Evolutionary conservation across 2,113 vertebrate species (phyloP).

Genomic region (Asarcornis scutulata): DNA sequence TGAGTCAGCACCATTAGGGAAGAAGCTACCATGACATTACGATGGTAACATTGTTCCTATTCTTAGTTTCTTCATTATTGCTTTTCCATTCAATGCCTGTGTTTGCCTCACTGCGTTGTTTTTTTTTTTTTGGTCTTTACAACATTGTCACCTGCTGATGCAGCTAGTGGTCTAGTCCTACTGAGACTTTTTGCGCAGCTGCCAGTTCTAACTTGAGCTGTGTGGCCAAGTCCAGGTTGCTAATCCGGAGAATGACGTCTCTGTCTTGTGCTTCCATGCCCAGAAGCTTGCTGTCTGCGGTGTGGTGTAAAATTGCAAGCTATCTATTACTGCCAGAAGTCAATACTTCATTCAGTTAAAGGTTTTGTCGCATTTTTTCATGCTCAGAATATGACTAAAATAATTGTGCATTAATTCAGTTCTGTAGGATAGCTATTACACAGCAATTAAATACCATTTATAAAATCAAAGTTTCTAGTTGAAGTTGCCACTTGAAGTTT

Average conservation of each 20-base stretch:
- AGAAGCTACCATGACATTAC: not conserved
- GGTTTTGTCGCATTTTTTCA: not conserved
- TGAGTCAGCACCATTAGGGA: not conserved
- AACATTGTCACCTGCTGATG: constrained; percentile 61
- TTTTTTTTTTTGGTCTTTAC: constrained; percentile 39
- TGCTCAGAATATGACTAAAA: constrained; percentile 22
- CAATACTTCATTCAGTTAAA: constrained; percentile 19
- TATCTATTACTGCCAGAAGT: constrained; percentile 46
- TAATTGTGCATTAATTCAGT: not conserved
- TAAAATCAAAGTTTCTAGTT: not conserved
- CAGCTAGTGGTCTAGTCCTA: not conserved
- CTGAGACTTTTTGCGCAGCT: constrained; percentile 60
- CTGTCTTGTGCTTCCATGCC: constrained; percentile 61
- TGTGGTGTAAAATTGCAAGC: constrained; percentile 32
- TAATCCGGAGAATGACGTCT: constrained; percentile 77
- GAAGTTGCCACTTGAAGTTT: constrained; percentile 2
- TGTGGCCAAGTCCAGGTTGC: constrained; percentile 63
- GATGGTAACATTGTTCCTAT: constrained; percentile 25
- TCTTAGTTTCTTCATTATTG: constrained; percentile 59
- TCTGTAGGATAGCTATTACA: not conserved
- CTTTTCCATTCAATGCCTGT: constrained; percentile 58
- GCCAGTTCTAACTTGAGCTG: constrained; percentile 68
- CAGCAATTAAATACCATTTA: constrained; percentile 21
- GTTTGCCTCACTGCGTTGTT: constrained; percentile 63
- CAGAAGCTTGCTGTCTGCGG: constrained; percentile 52